Conservation (phyloP, 2,797 vertebrate genomes). For the Crenichthys baileyi region DNA sequence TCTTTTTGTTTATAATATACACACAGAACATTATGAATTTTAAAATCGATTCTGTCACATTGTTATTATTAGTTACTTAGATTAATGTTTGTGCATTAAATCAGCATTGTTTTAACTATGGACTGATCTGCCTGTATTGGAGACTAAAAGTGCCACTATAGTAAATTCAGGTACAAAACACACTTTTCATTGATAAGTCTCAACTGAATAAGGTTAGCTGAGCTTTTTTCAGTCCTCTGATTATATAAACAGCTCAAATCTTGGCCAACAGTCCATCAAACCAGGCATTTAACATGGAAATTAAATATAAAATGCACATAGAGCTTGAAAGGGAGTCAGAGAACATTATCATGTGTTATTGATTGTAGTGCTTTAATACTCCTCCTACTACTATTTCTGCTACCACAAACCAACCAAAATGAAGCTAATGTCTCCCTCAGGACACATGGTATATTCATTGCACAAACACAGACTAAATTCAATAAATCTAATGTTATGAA, state of each 20-base stretch:
- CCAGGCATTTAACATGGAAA: conserved; percentile 44
- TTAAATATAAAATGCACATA: conserved; percentile 52
- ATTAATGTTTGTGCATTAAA: no score
- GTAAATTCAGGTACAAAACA: no score
- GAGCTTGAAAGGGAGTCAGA: conserved; percentile 14
- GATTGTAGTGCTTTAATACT: conserved; percentile 31
- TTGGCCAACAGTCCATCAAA: conserved; percentile 47
- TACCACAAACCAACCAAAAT: conserved; percentile 9
- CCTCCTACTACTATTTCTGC: background rate
- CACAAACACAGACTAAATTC: background rate
- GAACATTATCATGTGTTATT: conserved; percentile 33
- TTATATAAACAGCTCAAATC: conserved; percentile 26
- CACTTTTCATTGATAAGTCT: conserved; percentile 26
- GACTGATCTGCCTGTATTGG: no score
- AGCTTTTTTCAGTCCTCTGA: conserved; percentile 27
- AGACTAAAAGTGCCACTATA: no score
- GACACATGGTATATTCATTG: background rate
- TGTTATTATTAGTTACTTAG: no score
- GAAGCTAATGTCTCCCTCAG: background rate
- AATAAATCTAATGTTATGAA: background rate
- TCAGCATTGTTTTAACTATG: no score
- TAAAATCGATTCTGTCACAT: no score
- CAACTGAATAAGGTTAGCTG: conserved; percentile 22
- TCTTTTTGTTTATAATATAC: no score
- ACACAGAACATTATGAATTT: no score